These are phyloP conservation scores for Ptychochromis oligacanthus DNA, from an alignment of 2,113 vertebrate genomes.

Conservation along the genomic window DNA sequence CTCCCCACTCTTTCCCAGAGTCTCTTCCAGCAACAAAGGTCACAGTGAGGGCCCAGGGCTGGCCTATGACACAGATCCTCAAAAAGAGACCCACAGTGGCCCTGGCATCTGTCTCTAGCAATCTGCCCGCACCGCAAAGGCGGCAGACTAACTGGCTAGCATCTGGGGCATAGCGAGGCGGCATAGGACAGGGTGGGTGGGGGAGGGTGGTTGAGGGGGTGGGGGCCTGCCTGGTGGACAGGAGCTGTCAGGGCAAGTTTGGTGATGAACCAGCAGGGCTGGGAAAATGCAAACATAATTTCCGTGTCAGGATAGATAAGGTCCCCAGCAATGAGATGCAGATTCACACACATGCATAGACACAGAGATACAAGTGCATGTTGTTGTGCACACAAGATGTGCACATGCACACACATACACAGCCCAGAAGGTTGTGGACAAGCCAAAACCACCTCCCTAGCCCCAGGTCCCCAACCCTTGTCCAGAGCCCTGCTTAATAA, in stretches of 20 bases:
- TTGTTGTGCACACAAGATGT: slow-evolving; percentile 26
- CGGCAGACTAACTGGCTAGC: slow-evolving; percentile 75
- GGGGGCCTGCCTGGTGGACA: slow-evolving; percentile 79
- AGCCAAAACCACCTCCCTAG: slow-evolving; percentile 40
- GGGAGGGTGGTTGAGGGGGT: slow-evolving; percentile 13
- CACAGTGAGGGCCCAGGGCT: slow-evolving; percentile 69
- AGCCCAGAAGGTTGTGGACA: slow-evolving; percentile 28
- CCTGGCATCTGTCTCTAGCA: slow-evolving; percentile 82
- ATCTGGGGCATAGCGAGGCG: slow-evolving; percentile 66
- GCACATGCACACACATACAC: slow-evolving; percentile 18
- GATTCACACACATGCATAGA: slow-evolving; percentile 64
- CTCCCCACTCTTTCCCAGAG: slow-evolving; percentile 51
- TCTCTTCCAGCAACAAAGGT: slow-evolving; percentile 78
- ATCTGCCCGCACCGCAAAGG: slow-evolving; percentile 73
- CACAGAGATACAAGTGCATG: slow-evolving; percentile 44
- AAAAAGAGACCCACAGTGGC: slow-evolving; percentile 71
- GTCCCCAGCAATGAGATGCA: slow-evolving; percentile 70
- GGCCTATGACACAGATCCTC: slow-evolving; percentile 77
- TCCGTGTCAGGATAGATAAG: slow-evolving; percentile 79
- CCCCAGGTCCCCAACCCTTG: slow-evolving; percentile 2
- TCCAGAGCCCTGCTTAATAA: slow-evolving; percentile 18
- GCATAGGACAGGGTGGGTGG: slow-evolving; percentile 47
- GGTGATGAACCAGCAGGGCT: slow-evolving; percentile 76
- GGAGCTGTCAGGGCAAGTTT: slow-evolving; percentile 82
- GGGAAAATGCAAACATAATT: slow-evolving; percentile 85